Base-by-base conservation (phyloP, 1,140 invertebrate genomes). In the Aphelinus certus region DNA sequence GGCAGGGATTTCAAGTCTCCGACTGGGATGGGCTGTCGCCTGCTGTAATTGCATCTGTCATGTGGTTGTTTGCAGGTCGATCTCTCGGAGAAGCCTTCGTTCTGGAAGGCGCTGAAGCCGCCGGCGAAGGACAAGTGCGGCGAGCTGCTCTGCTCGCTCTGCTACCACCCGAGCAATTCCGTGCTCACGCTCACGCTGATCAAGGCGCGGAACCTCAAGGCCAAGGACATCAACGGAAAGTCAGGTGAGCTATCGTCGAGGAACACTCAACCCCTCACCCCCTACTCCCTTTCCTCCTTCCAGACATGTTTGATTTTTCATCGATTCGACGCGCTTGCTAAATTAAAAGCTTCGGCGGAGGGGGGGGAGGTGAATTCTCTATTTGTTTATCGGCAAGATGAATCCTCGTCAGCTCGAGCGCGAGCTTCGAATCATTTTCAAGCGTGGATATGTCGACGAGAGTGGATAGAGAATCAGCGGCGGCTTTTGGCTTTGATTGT, bases 181-280 rank as follows among this genome's bases (percentile, higher is more conserved):
- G 92, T 95, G 74, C 89, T 97, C 48, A 96, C 95, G 3, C 88
- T 97, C 49, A 95, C 95, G 6, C 90, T 97, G 64, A 90, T 97
- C 73, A 97, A 98, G 87, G 96, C 95, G 43, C 92, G 95, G 79
- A 97, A 97, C 86, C 89, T 98, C 43, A 97, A 97, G 87, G 95
- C 95, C 42, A 97, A 97, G 87, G 95, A 97, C 84, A 97, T 97
- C 82, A 97, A 97, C 79, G 96, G 96, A 81, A 97, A 97, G 89
- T 97, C 95, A 87, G 96, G 96, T 97, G 88, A 89, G 85, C 57
- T 9, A 4, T 9, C 51, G 51, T 53, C 26, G 26, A 26, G 26
- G 26, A 26, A 26, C 26, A 26, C 26, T 26, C 26, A 26, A 26
- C 26, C 26, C 26, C 26, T 0, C 26, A 26, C 0, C 26, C 26